A percentile compares a stretch with the other conserved stretches of the same genome.
These are phyloP conservation scores for Notodonta dromedarius DNA, from an alignment of 2,888 invertebrate genomes.

Conservation along the genomic window DNA sequence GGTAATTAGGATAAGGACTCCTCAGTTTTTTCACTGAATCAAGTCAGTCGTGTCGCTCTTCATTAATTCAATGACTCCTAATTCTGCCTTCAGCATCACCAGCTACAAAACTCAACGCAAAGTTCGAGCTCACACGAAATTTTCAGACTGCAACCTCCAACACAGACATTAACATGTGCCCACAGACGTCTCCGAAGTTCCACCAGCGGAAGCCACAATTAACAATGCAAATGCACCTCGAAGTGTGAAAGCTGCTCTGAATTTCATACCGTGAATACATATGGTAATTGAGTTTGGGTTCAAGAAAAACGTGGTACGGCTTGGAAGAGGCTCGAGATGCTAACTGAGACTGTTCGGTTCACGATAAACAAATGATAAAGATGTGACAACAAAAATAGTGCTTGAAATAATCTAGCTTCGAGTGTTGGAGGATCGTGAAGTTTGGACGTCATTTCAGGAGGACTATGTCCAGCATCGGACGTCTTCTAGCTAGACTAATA, in stretches of 20 bases:
- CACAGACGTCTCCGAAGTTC: slow-evolving; percentile 31
- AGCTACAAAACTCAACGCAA: slow-evolving; percentile 28
- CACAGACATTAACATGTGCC: slow-evolving; percentile 33
- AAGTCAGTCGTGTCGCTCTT: too few relatives aligned
- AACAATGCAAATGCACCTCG: slow-evolving; percentile 76
- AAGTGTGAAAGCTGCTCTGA: slow-evolving; percentile 70
- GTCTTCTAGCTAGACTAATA: too few relatives aligned
- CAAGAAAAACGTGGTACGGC: slow-evolving; percentile 63
- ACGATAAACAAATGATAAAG: too few relatives aligned
- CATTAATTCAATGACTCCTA: neutral
- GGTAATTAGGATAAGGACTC: too few relatives aligned
- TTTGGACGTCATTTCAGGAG: too few relatives aligned
- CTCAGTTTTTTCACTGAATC: too few relatives aligned
- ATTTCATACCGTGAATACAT: slow-evolving; percentile 77
- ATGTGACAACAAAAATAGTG: too few relatives aligned
- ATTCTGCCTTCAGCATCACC: neutral
- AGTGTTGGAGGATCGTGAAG: too few relatives aligned
- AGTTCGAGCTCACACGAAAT: slow-evolving; percentile 22
- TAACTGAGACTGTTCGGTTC: neutral
- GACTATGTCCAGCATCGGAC: too few relatives aligned
- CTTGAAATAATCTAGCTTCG: too few relatives aligned
- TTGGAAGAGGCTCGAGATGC: slow-evolving; percentile 30
- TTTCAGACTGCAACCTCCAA: slow-evolving; percentile 29
- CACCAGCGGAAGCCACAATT: slow-evolving; percentile 66
- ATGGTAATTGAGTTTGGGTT: slow-evolving; percentile 70